Conservation (phyloP, 2,888 invertebrate genomes). For the Fragum fragum region DNA sequence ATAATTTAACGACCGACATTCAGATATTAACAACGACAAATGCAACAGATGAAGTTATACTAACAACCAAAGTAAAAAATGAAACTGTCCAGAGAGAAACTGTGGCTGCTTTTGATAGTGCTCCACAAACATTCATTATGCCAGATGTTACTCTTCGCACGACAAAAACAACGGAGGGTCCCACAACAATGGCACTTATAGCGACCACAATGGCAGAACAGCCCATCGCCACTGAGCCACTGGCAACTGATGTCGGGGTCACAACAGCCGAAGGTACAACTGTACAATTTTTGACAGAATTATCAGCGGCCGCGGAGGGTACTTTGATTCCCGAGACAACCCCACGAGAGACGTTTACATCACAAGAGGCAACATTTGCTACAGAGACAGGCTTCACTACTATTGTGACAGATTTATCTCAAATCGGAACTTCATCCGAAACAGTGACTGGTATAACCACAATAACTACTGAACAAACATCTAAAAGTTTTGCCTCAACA, state of each 20-base stretch:
- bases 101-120: not conserved
- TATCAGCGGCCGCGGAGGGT: not conserved
- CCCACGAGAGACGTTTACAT: not conserved
- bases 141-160: not conserved
- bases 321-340: not conserved
- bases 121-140: not conserved
- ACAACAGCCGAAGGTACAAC: not conserved
- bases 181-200: not conserved
- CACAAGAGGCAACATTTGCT: not conserved
- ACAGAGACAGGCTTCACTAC: not conserved
- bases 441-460: not conserved
- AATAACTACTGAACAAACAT: not conserved
- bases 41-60: not conserved
- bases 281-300: not conserved
- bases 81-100: not conserved
- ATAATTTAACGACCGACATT: not conserved
- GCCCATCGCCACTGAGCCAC: not conserved
- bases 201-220: not conserved
- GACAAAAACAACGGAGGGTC: not conserved
- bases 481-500: too few relatives aligned
- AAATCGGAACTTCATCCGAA: not conserved
- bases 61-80: not conserved
- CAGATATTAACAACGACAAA: not conserved
- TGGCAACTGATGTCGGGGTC: not conserved
- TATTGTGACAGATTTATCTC: not conserved